Percentiles rank a stretch among this genome's conserved stretches.
phyloP scores from a whole-genome alignment of 2,113 vertebrate species.

The Falcunculus frontatus region DNA sequence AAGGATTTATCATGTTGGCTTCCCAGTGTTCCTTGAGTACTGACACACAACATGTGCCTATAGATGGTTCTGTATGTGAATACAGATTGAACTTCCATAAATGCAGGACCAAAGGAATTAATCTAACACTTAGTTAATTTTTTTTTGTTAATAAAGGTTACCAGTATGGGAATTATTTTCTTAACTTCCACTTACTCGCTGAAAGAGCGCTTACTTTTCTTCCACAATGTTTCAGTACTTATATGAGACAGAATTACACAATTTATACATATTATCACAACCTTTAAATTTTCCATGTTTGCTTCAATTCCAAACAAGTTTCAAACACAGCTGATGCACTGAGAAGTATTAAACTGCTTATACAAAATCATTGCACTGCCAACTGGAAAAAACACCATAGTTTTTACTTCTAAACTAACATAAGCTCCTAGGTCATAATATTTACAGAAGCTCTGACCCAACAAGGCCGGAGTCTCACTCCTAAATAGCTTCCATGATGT shows the following conservation, averaged over 20 bases:
- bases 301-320: not conserved
- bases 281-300: not conserved
- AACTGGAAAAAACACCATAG: not conserved
- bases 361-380: not conserved
- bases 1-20: not conserved
- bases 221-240: not conserved
- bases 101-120: not conserved
- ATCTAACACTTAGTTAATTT: not conserved
- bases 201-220: not conserved
- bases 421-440: conserved; percentile 13
- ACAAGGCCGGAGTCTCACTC: not conserved
- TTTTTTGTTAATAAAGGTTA: not conserved
- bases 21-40: not conserved
- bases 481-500: not conserved
- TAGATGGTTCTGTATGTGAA: not conserved
- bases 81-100: not conserved
- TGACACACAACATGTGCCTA: not conserved
- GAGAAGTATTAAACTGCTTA: conserved; percentile 9
- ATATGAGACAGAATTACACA: not conserved
- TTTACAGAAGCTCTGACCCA: conserved; percentile 2
- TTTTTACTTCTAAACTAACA: conserved; percentile 13
- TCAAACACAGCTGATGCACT: not conserved
- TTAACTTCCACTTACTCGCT: not conserved
- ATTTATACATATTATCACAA: not conserved
- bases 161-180: not conserved